phyloP scores from a whole-genome alignment of 2,888 invertebrate species.

The Serrognathus titanus region DNA sequence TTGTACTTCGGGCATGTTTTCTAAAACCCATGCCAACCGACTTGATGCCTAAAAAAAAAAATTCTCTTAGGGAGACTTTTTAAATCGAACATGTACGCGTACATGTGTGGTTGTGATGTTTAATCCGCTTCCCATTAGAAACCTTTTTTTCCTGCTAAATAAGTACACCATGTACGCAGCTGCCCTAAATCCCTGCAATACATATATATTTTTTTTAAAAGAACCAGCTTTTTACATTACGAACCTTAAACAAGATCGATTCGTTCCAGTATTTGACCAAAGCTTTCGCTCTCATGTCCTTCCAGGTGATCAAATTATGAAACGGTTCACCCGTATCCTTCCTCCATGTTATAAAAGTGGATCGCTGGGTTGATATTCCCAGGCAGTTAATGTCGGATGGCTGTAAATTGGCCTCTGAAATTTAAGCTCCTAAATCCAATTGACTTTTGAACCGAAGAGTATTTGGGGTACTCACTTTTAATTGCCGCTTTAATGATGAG shows the following conservation, averaged over 20 bases:
- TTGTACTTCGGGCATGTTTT: slow-evolving; percentile 67
- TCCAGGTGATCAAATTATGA: slow-evolving; percentile 70
- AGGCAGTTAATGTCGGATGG: slow-evolving; percentile 70
- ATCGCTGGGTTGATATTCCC: slow-evolving; percentile 63
- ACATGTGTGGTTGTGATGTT: slow-evolving; percentile 85
- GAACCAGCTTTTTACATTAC: background rate
- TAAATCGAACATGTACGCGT: slow-evolving; percentile 23
- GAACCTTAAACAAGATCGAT: slow-evolving; percentile 53
- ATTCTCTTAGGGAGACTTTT: too few species aligned
- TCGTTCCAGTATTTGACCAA: slow-evolving; percentile 57
- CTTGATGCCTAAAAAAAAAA: slow-evolving; percentile 62
- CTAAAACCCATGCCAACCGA: slow-evolving; percentile 74
- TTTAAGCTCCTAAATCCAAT: too few species aligned
- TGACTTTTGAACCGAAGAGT: background rate
- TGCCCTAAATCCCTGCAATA: slow-evolving; percentile 20
- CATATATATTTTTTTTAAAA: background rate
- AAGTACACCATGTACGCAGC: slow-evolving; percentile 56
- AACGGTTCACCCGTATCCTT: slow-evolving; percentile 57
- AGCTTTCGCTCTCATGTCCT: slow-evolving; percentile 58
- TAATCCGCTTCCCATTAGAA: slow-evolving; percentile 79
- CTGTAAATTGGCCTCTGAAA: slow-evolving; percentile 65
- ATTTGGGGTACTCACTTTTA: slow-evolving; percentile 52
- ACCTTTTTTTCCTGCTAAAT: slow-evolving; percentile 75
- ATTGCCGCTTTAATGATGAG: slow-evolving; percentile 68
- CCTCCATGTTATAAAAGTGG: slow-evolving; percentile 65